These are phyloP conservation scores for Conger conger DNA, from an alignment of 2,113 vertebrate species.

Conservation along the genomic window DNA sequence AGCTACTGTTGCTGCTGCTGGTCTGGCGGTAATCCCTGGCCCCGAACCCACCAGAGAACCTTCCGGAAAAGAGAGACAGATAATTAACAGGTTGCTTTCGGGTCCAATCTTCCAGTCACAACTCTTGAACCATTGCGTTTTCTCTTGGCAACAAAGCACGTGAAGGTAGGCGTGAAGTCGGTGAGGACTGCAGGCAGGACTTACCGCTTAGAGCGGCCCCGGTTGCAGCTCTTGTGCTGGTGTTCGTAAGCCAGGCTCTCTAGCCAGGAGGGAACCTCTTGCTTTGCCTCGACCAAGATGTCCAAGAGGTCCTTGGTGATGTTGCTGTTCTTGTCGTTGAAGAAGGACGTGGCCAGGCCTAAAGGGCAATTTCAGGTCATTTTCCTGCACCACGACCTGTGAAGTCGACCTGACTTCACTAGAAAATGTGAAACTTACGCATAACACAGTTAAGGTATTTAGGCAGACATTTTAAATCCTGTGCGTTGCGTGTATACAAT, in stretches of 20 bases:
- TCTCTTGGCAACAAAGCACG: too few relatives aligned
- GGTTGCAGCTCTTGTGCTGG: conserved; percentile 87
- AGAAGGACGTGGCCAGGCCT: conserved; percentile 97
- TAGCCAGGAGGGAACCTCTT: conserved; percentile 97
- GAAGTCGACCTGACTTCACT: not conserved
- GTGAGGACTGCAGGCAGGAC: not conserved
- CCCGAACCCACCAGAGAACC: conserved; percentile 92
- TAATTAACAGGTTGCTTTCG: not conserved
- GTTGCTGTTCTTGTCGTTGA: conserved; percentile 92
- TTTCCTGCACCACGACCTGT: not conserved
- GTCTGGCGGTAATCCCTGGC: conserved; percentile 92
- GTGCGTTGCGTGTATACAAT: too few relatives aligned
- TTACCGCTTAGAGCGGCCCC: conserved; percentile 90
- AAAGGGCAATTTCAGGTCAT: not conserved
- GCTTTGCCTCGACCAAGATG: conserved; percentile 94
- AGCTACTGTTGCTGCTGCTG: conserved; percentile 74
- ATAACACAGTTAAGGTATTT: too few relatives aligned
- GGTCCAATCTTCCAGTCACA: not conserved
- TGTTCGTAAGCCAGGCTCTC: conserved; percentile 95
- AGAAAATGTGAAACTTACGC: too few relatives aligned
- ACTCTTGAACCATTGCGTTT: not conserved
- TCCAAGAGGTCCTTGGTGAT: conserved; percentile 96
- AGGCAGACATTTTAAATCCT: too few relatives aligned
- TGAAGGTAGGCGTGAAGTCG: not conserved
- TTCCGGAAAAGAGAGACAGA: conserved; percentile 41